A percentile compares a stretch with the other conserved stretches of the same genome.
These are phyloP conservation scores for Columbina picui DNA, from an alignment of 2,113 vertebrate genomes.

Conservation along the genomic window DNA sequence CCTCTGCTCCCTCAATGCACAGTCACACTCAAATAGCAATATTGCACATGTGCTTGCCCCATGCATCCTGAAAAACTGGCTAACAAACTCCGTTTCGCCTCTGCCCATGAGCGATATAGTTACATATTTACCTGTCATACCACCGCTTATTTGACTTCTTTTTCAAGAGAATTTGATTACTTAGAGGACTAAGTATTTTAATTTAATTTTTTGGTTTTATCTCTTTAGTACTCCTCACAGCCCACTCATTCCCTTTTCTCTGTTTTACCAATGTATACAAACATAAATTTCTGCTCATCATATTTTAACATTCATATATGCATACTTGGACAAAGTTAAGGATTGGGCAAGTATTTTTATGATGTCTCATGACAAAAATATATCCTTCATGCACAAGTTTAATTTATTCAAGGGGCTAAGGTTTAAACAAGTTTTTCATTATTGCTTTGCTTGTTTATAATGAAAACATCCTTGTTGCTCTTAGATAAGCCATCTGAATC, in stretches of 20 bases:
- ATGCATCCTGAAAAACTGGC: neutral
- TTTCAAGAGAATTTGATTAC: neutral
- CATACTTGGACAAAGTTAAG: neutral
- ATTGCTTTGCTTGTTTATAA: constrained; percentile 30
- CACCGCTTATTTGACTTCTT: neutral
- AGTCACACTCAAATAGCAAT: neutral
- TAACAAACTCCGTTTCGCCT: neutral
- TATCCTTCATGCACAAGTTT: neutral
- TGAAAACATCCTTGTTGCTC: constrained; percentile 40
- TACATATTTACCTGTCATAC: neutral
- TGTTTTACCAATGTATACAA: neutral
- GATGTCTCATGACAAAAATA: constrained; percentile 3
- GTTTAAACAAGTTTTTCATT: constrained; percentile 36
- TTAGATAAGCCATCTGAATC: constrained; percentile 8
- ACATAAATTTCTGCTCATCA: neutral
- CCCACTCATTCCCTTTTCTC: neutral
- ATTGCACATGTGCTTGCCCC: fast-evolving
- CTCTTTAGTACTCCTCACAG: neutral
- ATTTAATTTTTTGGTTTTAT: neutral
- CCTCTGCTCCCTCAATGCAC: neutral
- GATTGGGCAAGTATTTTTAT: neutral
- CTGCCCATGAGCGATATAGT: neutral
- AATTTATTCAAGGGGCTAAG: neutral
- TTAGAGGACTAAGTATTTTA: neutral
- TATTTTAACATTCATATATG: neutral